phyloP scores from a whole-genome alignment of 37 sponge, comb jelly and placozoan genomes.

The Crambe crambe region DNA sequence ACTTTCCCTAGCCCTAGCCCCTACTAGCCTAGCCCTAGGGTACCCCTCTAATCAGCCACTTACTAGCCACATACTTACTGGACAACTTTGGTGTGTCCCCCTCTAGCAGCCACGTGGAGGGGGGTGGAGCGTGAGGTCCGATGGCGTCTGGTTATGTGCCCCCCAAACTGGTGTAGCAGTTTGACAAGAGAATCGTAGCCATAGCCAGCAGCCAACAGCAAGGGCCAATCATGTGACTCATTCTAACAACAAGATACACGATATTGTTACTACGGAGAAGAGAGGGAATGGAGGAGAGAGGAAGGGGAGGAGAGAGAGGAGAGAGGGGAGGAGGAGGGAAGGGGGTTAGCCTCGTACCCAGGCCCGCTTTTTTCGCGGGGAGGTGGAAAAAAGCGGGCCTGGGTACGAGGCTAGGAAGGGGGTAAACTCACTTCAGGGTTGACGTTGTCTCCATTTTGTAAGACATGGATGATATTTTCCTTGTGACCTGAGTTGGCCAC shows the following conservation, averaged over 20 bases:
- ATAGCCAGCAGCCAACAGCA: conserved; percentile 45
- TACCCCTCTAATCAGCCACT: not conserved
- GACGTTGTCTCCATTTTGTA: conserved; percentile 73
- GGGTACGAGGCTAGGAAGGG: too few relatives aligned
- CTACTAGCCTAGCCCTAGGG: not conserved
- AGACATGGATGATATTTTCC: not conserved
- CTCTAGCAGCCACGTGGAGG: conserved; percentile 53
- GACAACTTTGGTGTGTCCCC: conserved; percentile 44
- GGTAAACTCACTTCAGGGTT: conserved; percentile 56
- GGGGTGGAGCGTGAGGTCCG: conserved; percentile 12
- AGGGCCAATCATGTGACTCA: conserved; percentile 55
- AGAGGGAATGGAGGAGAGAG: not conserved
- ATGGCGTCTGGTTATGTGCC: conserved; percentile 15
- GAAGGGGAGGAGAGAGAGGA: not conserved
- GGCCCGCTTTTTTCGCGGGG: too few relatives aligned
- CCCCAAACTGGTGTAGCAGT: conserved; percentile 47
- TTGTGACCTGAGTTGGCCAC: conserved; percentile 26
- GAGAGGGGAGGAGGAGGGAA: too few relatives aligned
- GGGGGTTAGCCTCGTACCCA: too few relatives aligned
- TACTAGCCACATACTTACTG: not conserved
- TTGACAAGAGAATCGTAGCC: conserved; percentile 30
- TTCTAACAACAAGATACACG: conserved; percentile 10
- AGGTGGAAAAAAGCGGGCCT: too few relatives aligned
- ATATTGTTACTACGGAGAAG: not conserved
- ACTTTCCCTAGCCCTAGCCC: not conserved